Conservation (phyloP, 2,113 vertebrate genomes). For the Halcyon senegalensis region DNA sequence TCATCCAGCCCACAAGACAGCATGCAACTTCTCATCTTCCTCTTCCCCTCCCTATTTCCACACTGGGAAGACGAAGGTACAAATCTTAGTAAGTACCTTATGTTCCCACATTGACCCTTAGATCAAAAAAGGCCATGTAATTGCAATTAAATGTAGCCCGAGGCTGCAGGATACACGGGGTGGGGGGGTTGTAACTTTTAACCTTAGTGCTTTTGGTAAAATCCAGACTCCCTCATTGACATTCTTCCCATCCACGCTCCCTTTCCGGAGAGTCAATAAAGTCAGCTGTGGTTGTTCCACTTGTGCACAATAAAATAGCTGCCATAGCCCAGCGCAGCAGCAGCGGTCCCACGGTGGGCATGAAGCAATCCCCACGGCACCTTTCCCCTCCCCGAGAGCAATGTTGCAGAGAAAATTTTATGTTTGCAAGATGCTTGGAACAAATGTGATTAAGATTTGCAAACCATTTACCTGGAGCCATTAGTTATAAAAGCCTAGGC, state of each 20-base stretch:
- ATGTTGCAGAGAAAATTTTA: neutral
- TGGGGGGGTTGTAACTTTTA: neutral
- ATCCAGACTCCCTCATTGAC: neutral
- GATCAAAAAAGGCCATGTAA: neutral
- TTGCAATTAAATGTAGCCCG: neutral
- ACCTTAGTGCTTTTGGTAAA: neutral
- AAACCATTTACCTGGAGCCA: neutral
- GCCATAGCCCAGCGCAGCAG: neutral
- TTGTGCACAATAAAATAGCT: neutral
- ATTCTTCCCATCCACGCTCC: neutral
- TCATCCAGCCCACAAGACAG: neutral
- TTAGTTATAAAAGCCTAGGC: neutral
- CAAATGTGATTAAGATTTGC: neutral
- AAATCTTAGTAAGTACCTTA: neutral
- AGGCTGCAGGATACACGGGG: neutral
- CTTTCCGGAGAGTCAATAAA: neutral
- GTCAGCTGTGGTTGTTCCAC: neutral
- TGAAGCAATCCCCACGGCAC: neutral
- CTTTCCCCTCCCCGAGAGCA: neutral
- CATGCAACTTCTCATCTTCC: neutral
- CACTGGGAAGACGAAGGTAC: neutral
- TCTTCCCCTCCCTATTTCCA: neutral
- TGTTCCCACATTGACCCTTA: neutral
- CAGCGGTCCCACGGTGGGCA: neutral
- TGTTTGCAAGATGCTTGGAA: neutral